Evolutionary conservation across 2,888 invertebrate species (phyloP).

Genomic region (Agonopterix arenella): DNA sequence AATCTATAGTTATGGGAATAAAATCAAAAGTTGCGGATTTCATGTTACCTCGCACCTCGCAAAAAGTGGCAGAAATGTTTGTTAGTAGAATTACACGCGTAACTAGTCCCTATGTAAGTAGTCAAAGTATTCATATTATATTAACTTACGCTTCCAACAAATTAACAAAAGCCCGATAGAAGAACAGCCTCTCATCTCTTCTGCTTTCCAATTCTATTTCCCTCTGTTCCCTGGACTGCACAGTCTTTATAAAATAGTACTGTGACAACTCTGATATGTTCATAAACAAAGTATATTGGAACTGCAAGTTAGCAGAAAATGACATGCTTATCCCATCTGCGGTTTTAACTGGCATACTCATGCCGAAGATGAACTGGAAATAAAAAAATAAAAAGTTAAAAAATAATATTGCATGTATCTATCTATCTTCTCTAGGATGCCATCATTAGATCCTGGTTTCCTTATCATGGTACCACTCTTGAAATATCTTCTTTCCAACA

Average conservation of each 20-base stretch:
- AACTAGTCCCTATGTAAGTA: too few relatives aligned
- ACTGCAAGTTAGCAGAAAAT: constrained; percentile 80
- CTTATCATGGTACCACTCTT: too few relatives aligned
- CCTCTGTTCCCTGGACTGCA: constrained; percentile 42
- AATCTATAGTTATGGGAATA: too few relatives aligned
- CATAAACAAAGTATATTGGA: constrained; percentile 75
- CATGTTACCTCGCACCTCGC: too few relatives aligned
- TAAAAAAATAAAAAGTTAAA: constrained; percentile 1
- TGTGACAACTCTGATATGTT: constrained; percentile 69
- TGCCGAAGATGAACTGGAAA: constrained; percentile 76
- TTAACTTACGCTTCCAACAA: constrained; percentile 51
- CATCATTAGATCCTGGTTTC: too few relatives aligned
- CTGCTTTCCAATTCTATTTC: constrained; percentile 29
- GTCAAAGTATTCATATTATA: too few relatives aligned
- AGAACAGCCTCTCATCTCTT: constrained; percentile 50
- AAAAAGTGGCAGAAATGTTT: too few relatives aligned
- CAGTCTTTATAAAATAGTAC: constrained; percentile 62
- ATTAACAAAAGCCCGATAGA: constrained; percentile 49
- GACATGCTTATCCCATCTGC: constrained; percentile 69
- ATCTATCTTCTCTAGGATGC: too few relatives aligned
- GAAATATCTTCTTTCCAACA: too few relatives aligned
- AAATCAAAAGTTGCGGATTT: too few relatives aligned
- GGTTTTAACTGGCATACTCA: constrained; percentile 75
- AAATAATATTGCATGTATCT: too few relatives aligned
- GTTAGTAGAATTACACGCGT: too few relatives aligned